Base-by-base conservation (phyloP, 1,140 invertebrate genomes). In the Planococcus citri region DNA sequence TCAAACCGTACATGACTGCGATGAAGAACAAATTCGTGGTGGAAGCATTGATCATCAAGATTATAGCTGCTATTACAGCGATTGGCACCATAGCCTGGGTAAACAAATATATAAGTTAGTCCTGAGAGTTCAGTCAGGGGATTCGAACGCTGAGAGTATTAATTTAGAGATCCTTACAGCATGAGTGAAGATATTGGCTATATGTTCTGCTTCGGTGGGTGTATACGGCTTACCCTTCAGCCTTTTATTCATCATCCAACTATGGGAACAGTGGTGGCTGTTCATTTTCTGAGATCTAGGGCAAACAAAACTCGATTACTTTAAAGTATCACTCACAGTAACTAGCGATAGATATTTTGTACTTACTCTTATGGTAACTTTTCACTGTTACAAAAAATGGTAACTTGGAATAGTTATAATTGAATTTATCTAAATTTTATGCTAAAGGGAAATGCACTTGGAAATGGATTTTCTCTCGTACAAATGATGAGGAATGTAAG, bases 101-200 rank as follows among this genome's bases (percentile, higher is more conserved):
- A 51, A 51, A 51, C 6, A 51, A 6, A 51, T 17, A 51, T n/a
- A 51, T 51, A 51, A 51, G 4, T 51, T 51, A 51, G n/a, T 33
- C 12, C 29, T 51, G 41, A 9, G n/a, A n/a, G n/a, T n/a, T n/a
- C n/a, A n/a, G n/a, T n/a, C n/a, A n/a, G n/a, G n/a, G n/a, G n/a
- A n/a, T n/a, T n/a, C n/a, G n/a, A n/a, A n/a, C n/a, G n/a, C n/a
- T n/a, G n/a, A n/a, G n/a, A n/a, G 3, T 51, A 51, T 17, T 14
- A 67, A 33, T 33, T 68, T 1, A 29, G n/a, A 58, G 6, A 29
- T 61, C 78, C 79, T 78, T 77, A 85, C 85, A 60, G 89, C 92
- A 80, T 96, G 93, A 27, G 92, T 94, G 71, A 92, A 80, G 57
- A 95, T 87, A 80, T 96, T 96, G 10, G 92, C 92, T 72, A 94